Evolutionary conservation across 2,113 vertebrate genomes (phyloP).

Genomic region (Oriolus oriolus): DNA sequence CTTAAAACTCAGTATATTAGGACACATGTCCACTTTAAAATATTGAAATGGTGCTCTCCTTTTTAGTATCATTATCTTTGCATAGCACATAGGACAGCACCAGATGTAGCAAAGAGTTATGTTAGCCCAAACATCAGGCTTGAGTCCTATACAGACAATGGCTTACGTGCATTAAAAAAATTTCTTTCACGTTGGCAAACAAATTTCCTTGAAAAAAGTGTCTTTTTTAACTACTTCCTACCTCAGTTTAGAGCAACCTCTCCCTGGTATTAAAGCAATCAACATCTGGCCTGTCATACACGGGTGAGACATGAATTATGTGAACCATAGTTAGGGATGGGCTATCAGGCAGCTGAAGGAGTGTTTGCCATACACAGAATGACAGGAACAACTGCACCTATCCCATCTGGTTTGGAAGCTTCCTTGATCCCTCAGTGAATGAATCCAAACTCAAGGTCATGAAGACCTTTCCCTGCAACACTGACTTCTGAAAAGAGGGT

Average conservation of each 20-base stretch:
- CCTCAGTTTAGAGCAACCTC: not conserved
- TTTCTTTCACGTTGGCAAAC: not conserved
- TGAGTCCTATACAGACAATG: not conserved
- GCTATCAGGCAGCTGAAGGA: not conserved
- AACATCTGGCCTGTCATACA: not conserved
- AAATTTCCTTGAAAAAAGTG: not conserved
- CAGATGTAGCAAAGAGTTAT: not conserved
- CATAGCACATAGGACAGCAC: not conserved
- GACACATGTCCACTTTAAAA: not conserved
- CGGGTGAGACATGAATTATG: not conserved
- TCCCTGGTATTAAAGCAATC: not conserved
- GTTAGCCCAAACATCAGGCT: not conserved
- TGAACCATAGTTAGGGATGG: not conserved
- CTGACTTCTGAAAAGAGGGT: not conserved
- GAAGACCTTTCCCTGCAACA: not conserved
- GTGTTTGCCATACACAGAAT: not conserved
- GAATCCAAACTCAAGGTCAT: not conserved
- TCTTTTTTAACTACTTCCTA: not conserved
- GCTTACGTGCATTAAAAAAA: not conserved
- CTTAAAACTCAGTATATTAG: not conserved
- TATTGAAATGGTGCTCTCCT: fast-evolving
- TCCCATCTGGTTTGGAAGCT: not conserved
- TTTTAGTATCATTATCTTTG: not conserved
- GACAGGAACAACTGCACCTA: not conserved
- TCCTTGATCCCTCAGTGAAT: not conserved